These are phyloP conservation scores for Galemys pyrenaicus DNA, from an alignment of 2,113 vertebrate genomes.

Conservation along the genomic window DNA sequence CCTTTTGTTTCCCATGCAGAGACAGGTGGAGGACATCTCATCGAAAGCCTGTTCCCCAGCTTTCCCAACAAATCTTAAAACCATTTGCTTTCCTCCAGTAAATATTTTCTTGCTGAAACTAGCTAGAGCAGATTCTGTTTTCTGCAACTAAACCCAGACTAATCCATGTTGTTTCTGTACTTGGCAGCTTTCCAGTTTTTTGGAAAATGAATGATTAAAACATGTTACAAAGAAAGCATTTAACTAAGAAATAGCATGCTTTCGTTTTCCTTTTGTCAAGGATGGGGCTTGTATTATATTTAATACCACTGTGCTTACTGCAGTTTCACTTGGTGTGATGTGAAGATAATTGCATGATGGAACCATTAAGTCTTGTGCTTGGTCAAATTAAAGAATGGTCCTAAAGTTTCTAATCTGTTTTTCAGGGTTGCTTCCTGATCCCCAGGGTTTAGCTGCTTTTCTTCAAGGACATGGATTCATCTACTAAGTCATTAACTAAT, in stretches of 20 bases:
- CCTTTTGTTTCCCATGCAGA: background rate
- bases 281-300: background rate
- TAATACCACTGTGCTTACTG: background rate
- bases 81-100: background rate
- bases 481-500: background rate
- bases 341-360: background rate
- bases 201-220: background rate
- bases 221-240: background rate
- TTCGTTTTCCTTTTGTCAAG: background rate
- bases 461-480: background rate
- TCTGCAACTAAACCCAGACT: background rate
- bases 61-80: background rate
- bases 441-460: background rate
- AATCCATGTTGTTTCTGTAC: background rate
- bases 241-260: background rate
- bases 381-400: background rate
- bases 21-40: background rate
- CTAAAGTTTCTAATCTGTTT: background rate
- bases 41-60: background rate
- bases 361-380: too few species aligned
- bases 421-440: background rate
- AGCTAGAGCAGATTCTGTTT: background rate
- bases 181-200: background rate
- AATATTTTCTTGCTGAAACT: background rate
- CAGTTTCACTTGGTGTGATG: background rate